These are phyloP conservation scores for Calidris pugnax DNA, from an alignment of 2,113 vertebrate genomes.

Conservation along the genomic window DNA sequence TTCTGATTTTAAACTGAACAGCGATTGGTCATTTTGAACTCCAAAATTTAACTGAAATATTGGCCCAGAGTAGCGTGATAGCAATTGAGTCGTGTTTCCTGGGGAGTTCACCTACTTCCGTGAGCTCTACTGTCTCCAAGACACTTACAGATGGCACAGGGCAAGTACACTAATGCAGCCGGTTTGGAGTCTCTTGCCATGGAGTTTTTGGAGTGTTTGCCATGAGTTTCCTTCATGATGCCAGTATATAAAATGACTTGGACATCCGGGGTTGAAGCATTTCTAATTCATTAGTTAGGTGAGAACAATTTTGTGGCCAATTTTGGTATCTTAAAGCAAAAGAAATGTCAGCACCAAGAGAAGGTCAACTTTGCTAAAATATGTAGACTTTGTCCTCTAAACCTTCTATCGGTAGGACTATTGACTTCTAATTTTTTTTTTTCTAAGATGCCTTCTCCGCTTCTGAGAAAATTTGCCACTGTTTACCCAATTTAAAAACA, in stretches of 20 bases:
- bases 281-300: neutral
- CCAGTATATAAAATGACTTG: neutral
- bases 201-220: neutral
- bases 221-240: neutral
- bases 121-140: neutral
- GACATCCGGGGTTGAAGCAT: neutral
- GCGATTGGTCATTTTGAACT: neutral
- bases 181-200: neutral
- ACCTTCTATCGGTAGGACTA: neutral
- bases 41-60: neutral
- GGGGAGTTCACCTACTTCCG: neutral
- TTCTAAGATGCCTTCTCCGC: neutral
- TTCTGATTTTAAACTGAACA: neutral
- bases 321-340: neutral
- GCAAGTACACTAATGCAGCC: neutral
- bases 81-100: neutral
- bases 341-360: neutral
- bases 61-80: neutral
- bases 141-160: neutral
- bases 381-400: neutral
- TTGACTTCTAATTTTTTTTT: neutral
- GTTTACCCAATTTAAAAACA: neutral
- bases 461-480: neutral
- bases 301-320: neutral
- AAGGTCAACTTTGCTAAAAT: neutral